Conservation (phyloP, 2,797 vertebrate genomes). For the Mareca penelope region DNA sequence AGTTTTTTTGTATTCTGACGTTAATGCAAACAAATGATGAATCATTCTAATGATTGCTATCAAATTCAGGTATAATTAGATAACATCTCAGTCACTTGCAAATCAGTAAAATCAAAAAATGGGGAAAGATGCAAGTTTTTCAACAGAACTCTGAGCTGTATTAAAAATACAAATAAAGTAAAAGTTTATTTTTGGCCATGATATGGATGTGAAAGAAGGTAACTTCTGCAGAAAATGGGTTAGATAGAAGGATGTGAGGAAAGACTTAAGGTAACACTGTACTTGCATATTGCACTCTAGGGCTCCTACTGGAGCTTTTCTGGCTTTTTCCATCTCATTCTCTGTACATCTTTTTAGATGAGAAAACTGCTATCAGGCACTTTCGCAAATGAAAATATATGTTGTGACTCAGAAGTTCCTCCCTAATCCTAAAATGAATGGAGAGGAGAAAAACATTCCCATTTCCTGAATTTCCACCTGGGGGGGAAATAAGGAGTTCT, state of each 20-base stretch:
- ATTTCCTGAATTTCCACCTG: not conserved
- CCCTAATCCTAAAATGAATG: not conserved
- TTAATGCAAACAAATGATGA: not conserved
- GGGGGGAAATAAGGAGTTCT: not conserved
- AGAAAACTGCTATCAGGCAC: slow-evolving; percentile 39
- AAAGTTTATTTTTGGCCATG: not conserved
- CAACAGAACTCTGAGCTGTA: not conserved
- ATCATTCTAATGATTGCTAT: not conserved
- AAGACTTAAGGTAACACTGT: not conserved
- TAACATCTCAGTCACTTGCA: not conserved
- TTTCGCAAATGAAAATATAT: slow-evolving; percentile 59
- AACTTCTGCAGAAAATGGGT: not conserved
- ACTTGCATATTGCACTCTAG: not conserved
- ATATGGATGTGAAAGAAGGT: not conserved
- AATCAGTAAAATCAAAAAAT: not conserved
- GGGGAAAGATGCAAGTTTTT: not conserved
- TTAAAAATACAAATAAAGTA: not conserved
- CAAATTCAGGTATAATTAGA: not conserved
- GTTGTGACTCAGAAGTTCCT: slow-evolving; percentile 5
- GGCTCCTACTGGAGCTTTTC: not conserved
- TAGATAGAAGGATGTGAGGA: not conserved
- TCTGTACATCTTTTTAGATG: slow-evolving; percentile 32
- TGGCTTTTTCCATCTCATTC: slow-evolving; percentile 23
- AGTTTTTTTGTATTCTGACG: not conserved
- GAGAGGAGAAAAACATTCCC: not conserved